These are phyloP conservation scores for Erannis defoliaria DNA, from an alignment of 2,888 invertebrate genomes.

Conservation along the genomic window DNA sequence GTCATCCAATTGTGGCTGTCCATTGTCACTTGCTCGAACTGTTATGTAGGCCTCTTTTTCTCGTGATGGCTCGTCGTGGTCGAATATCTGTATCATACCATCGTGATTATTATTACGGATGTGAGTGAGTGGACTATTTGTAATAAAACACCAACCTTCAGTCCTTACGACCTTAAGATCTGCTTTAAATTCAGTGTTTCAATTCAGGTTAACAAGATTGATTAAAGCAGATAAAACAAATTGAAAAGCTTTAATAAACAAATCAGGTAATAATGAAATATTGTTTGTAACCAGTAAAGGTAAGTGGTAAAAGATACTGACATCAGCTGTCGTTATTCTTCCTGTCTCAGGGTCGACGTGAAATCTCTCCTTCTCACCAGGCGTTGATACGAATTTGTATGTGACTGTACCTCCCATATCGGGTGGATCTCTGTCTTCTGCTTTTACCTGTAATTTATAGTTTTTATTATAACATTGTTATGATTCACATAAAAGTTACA, in stretches of 20 bases:
- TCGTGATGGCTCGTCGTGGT: constrained; percentile 95
- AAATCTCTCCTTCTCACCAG: constrained; percentile 92
- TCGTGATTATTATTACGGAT: constrained; percentile 29
- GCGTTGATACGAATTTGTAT: constrained; percentile 93
- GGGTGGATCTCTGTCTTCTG: constrained; percentile 90
- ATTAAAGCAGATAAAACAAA: neutral
- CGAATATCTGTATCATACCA: constrained; percentile 88
- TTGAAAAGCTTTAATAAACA: neutral
- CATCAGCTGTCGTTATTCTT: constrained; percentile 90
- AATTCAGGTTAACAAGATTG: neutral
- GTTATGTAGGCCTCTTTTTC: constrained; percentile 95
- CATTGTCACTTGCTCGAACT: constrained; percentile 97
- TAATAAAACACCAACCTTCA: constrained; percentile 51
- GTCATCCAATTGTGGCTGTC: constrained; percentile 95
- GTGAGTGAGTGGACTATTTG: neutral
- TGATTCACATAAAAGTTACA: too few species aligned
- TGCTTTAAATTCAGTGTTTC: constrained; percentile 27
- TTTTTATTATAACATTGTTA: too few species aligned
- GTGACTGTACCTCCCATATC: constrained; percentile 93
- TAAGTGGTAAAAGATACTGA: constrained; percentile 67
- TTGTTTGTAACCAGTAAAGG: neutral
- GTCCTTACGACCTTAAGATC: constrained; percentile 41
- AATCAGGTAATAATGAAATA: neutral
- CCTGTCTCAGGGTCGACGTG: constrained; percentile 92
- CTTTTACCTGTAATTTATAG: constrained; percentile 86